Base-by-base conservation (phyloP, 1,140 invertebrate genomes). In the Drosophila dunni region DNA sequence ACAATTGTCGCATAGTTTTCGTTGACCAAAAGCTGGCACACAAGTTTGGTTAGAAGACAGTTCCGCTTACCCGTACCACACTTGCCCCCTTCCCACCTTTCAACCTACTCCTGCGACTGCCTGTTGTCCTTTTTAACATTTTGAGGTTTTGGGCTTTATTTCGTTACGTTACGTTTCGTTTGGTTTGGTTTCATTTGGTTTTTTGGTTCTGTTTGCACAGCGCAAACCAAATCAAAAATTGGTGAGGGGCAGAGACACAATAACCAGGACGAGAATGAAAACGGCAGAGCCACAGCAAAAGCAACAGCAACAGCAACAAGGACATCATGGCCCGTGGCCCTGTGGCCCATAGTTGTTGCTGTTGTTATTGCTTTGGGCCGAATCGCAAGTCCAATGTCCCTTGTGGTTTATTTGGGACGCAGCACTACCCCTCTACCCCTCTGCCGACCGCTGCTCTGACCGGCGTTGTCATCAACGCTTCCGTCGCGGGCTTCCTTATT, bases 401-500 rank as follows among this genome's bases (percentile, higher is more conserved):
- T 89, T 88, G 83, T 68, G 83, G 83, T 86, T 79, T 63, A 78
- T 78, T 78, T 67, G 70, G 63, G 62, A 24, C 56, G 38, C 56
- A 44, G 15, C 13, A 6, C 10, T 7, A 9, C 8, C 8, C 46
- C 34, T 63, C 33, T 34, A 15, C 29, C 13, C n/a, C 53, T 51
- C 44, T 58, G 13, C 56, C 36, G 17, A 36, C 36, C 54, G 40
- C 44, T 40, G 54, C 11, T 38, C 42, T 38, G 51, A 15, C 42
- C 36, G 58, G 34, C 63, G 79, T 67, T 88, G 83, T 88, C 83
- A 88, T 89, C 83, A 83, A 81, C 79, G 83, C 83, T 88, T 88
- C 83, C 83, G 83, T 72, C 79, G 84, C 79, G 79, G 77, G 76
- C 83, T 88, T 88, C 83, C 83, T 88, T 88, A 88, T 89, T 88